phyloP scores from a whole-genome alignment of 2,797 vertebrate genomes.

The Notoglanidium macrostoma region DNA sequence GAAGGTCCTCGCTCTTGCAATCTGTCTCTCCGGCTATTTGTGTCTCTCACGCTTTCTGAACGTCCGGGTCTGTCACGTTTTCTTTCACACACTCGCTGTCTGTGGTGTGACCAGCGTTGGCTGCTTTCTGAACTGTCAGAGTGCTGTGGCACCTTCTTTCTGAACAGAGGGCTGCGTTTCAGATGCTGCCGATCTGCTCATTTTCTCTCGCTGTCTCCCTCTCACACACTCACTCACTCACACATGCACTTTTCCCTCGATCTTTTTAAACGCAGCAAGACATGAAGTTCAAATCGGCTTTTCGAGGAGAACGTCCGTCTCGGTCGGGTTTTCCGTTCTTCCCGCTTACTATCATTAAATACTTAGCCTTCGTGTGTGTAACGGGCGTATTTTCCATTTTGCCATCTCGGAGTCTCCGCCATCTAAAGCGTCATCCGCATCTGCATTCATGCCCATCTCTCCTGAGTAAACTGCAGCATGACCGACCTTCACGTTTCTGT shows the following conservation, averaged over 20 bases:
- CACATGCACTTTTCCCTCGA: background rate
- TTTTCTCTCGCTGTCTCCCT: background rate
- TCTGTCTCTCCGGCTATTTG: slow-evolving; percentile 11
- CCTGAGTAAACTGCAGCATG: slow-evolving; percentile 55
- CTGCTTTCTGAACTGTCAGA: slow-evolving; percentile 7
- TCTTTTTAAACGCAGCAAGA: slow-evolving; percentile 26
- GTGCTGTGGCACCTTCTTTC: background rate
- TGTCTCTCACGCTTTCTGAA: background rate
- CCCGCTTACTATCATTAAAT: background rate
- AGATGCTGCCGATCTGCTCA: background rate
- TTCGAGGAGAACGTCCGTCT: background rate
- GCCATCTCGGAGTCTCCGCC: slow-evolving; percentile 1
- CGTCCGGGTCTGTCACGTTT: background rate
- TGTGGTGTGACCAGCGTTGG: slow-evolving; percentile 1
- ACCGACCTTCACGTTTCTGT: slow-evolving; percentile 58
- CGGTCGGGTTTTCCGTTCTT: background rate
- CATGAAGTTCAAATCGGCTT: background rate
- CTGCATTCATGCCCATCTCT: slow-evolving; percentile 49
- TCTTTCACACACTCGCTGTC: background rate
- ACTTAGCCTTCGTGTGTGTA: background rate
- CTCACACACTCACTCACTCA: background rate
- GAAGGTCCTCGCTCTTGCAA: background rate
- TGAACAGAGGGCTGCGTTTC: background rate
- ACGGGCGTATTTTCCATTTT: background rate
- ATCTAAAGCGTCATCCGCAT: slow-evolving; percentile 49